Evolutionary conservation across 2,888 invertebrate species (phyloP).

Genomic region (Drosophila monieri): DNA sequence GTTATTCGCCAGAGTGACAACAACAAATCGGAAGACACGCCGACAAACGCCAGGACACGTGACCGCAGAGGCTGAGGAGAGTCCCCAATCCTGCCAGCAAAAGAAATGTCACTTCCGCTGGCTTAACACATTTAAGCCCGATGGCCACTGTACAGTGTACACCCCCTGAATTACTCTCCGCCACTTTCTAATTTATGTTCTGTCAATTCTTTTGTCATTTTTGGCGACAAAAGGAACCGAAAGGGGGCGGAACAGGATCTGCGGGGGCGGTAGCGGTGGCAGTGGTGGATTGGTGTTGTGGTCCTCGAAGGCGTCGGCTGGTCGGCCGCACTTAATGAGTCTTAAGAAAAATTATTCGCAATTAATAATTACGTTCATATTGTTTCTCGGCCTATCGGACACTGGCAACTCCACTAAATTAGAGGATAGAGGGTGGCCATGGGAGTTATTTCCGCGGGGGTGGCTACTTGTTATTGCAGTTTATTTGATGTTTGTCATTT

Average conservation of each 20-base stretch:
- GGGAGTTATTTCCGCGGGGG: conserved; percentile 5
- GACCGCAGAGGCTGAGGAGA: conserved; percentile 41
- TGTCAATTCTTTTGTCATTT: conserved; percentile 80
- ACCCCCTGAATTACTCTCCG: conserved; percentile 23
- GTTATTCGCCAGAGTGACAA: conserved; percentile 68
- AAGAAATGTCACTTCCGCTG: conserved; percentile 77
- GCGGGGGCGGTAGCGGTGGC: conserved; percentile 15
- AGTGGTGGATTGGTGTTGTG: conserved; percentile 12
- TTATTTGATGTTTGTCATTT: conserved; percentile 78
- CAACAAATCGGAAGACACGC: conserved; percentile 76
- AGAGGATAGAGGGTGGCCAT: conserved; percentile 14
- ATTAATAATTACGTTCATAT: conserved; percentile 78
- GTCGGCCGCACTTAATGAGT: conserved; percentile 76
- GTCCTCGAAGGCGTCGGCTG: conserved; percentile 63
- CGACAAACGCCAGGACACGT: conserved; percentile 72
- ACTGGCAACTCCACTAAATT: conserved; percentile 33
- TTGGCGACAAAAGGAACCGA: conserved; percentile 21
- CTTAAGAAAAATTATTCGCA: conserved; percentile 79
- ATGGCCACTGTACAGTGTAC: conserved; percentile 42
- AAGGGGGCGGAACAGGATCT: conserved; percentile 1
- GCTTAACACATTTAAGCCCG: conserved; percentile 77
- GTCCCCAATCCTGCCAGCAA: conserved; percentile 8
- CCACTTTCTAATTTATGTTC: conserved; percentile 80
- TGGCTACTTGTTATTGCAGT: conserved; percentile 69
- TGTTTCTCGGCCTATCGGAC: conserved; percentile 56